Percentiles rank a stretch among this genome's conserved stretches.
phyloP scores from a whole-genome alignment of 1,140 invertebrate species.

The Drosophila erecta region DNA sequence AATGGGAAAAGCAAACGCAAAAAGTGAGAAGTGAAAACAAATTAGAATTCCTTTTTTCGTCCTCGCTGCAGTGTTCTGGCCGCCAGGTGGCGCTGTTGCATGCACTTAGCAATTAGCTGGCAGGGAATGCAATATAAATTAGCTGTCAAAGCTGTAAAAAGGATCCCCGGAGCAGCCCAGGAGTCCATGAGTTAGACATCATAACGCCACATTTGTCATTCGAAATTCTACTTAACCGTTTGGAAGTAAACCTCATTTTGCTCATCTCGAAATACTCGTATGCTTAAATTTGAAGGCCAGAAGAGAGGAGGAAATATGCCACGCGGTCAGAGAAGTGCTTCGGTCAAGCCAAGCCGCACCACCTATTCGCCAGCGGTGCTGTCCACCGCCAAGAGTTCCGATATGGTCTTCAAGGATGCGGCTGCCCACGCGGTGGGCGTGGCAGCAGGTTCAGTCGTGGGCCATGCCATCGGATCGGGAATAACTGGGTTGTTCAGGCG shows the following conservation, averaged over 20 bases:
- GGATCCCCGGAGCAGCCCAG: slow-evolving; percentile 7
- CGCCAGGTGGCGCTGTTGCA: slow-evolving; percentile 45
- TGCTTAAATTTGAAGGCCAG: not conserved
- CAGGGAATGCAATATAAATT: slow-evolving; percentile 67
- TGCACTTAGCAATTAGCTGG: slow-evolving; percentile 63
- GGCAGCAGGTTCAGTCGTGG: slow-evolving; percentile 87
- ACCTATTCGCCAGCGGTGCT: slow-evolving; percentile 22
- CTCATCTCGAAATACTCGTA: not conserved
- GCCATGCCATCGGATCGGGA: slow-evolving; percentile 93
- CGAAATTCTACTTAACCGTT: slow-evolving; percentile 32
- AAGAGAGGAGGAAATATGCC: slow-evolving; percentile 30
- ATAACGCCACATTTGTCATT: slow-evolving; percentile 20
- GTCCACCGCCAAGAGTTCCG: slow-evolving; percentile 10
- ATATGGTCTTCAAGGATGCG: slow-evolving; percentile 87
- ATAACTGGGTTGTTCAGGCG: slow-evolving; percentile 93
- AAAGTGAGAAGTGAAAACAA: slow-evolving; percentile 31
- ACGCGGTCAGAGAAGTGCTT: slow-evolving; percentile 30
- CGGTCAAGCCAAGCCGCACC: not conserved
- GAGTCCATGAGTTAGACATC: not conserved
- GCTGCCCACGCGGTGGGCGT: slow-evolving; percentile 95
- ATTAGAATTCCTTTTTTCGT: slow-evolving; percentile 20
- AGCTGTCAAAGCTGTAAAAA: slow-evolving; percentile 24
- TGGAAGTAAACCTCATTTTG: not conserved
- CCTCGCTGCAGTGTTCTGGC: not conserved
- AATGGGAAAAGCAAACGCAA: slow-evolving; percentile 41